Conservation (phyloP, 2,888 invertebrate species). For the Meghimatium bilineatum region DNA sequence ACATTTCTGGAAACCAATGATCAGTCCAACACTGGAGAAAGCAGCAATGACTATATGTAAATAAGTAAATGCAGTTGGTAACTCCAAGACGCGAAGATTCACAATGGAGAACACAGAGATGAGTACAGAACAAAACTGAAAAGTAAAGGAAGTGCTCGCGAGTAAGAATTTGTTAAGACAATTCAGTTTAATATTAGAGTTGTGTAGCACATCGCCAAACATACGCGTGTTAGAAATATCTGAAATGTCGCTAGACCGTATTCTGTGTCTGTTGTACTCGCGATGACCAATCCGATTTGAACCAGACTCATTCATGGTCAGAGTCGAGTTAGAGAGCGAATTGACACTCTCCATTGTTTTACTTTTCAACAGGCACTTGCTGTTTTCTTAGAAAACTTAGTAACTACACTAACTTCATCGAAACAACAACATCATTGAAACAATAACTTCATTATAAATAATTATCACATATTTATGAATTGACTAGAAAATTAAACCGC, state of each 20-base stretch:
- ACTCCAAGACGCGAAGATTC: background rate
- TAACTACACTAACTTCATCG: no score
- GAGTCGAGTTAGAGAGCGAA: background rate
- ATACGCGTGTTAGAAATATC: constrained; percentile 3
- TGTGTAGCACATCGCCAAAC: background rate
- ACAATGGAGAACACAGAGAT: constrained; percentile 17
- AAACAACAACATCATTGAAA: no score
- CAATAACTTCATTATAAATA: no score
- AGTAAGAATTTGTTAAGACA: background rate
- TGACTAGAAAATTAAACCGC: no score
- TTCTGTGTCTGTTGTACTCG: background rate
- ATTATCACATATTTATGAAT: no score
- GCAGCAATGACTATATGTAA: background rate
- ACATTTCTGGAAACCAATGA: background rate
- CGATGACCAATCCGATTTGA: background rate
- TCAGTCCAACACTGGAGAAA: background rate
- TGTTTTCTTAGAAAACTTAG: no score
- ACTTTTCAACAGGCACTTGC: no score
- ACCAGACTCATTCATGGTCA: background rate
- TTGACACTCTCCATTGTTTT: background rate
- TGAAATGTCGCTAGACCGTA: background rate
- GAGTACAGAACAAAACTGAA: constrained; percentile 18
- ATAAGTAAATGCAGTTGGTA: background rate
- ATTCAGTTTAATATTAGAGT: background rate
- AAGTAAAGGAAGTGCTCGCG: background rate